Base-by-base conservation (phyloP, 2,113 vertebrate species). In the Peromyscus californicus region DNA sequence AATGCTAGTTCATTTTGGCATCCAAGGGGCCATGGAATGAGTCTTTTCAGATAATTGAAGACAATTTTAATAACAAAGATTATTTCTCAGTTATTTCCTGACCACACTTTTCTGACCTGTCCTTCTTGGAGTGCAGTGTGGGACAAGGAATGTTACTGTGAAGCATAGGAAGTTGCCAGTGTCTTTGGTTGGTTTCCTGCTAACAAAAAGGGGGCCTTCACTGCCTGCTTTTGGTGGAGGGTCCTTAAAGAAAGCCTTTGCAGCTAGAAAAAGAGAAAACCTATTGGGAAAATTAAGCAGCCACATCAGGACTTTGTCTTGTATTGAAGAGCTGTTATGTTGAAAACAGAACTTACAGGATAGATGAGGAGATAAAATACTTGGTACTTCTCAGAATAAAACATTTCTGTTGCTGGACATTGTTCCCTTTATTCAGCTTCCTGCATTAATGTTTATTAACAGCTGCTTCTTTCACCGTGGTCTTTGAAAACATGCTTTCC, bases 251-350 rank as follows among this genome's bases (percentile, higher is more conserved):
- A 69, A 75, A 87, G 65, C 12, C 76, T 92, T n/a, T 57, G 10
- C 42, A 85, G 75, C 80, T 89, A 51, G 48, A 45, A 12, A 86
- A 92, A 89, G 85, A 51, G 31, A 92, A 63, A 97, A n/a, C 69
- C 84, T 74, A 29, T 69, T 69, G 61, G 75, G 70, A 94, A 88
- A 76, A 36, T 21, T 54, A 79, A 90, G 36, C 61, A 86, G 51
- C 24, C 31, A 31, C 42, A 0, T 48, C 51, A 78, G 57, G 89
- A 72, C 69, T 72, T 72, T 65, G 67, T 15, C 67, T 90, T 7
- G 92, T 89, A 57, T 93, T 93, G 51, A 26, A 39, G 70, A 89
- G 57, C 31, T 92, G 70, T 93, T 89, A 67, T 51, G 45, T 67
- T 90, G 92, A 83, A 61, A 92, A 87, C 61, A 59, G 13, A 82